Evolutionary conservation across 2,888 invertebrate genomes (phyloP).

Genomic region (Caenorhabditis wallacei): DNA sequence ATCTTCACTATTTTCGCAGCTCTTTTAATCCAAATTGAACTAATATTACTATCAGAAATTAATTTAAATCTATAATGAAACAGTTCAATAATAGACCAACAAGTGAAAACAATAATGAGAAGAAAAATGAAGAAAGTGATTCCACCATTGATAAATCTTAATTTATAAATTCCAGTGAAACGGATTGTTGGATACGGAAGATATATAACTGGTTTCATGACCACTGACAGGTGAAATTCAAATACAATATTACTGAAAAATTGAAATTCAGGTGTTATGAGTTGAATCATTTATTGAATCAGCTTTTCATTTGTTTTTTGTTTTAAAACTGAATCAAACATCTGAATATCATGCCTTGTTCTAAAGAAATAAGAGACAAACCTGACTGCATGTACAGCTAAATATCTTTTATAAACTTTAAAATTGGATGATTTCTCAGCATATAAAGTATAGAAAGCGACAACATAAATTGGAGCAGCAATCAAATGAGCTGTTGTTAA

Average conservation of each 20-base stretch:
- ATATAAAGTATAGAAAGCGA: constrained; percentile 47
- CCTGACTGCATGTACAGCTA: constrained; percentile 48
- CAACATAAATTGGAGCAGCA: constrained; percentile 49
- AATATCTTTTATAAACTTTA: constrained; percentile 42
- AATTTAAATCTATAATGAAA: constrained; percentile 57
- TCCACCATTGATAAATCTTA: constrained; percentile 40
- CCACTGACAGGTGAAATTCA: constrained; percentile 42
- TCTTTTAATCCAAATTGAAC: constrained; percentile 34
- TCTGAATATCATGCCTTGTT: too few species aligned
- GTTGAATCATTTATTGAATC: background rate
- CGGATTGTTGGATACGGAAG: constrained; percentile 42
- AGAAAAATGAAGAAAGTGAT: constrained; percentile 50
- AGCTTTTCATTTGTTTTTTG: background rate
- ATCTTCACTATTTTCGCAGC: background rate
- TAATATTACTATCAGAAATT: constrained; percentile 23
- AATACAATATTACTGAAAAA: constrained; percentile 54
- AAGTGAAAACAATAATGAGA: constrained; percentile 35
- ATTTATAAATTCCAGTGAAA: constrained; percentile 29
- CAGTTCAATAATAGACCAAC: constrained; percentile 54
- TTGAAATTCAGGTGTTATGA: background rate
- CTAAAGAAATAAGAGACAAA: too few species aligned
- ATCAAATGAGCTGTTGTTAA: constrained; percentile 50
- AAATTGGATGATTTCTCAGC: constrained; percentile 42
- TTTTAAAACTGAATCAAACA: background rate
- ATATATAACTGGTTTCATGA: constrained; percentile 50